Evolutionary conservation across 2,888 invertebrate genomes (phyloP).

Genomic region (Iphiclides podalirius): DNA sequence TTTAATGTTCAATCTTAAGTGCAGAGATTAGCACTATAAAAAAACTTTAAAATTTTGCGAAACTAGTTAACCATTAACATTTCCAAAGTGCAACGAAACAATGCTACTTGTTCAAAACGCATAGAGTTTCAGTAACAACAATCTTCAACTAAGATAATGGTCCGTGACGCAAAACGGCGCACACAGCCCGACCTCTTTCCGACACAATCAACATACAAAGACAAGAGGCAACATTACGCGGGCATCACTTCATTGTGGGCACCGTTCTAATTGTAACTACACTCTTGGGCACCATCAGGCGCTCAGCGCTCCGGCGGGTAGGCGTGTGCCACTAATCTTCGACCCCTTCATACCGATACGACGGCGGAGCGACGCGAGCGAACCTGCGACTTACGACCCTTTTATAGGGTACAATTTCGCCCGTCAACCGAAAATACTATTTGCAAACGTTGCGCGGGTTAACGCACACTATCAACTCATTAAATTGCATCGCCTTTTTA

Average conservation of each 20-base stretch:
- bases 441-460: conserved; percentile 77
- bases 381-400: conserved; percentile 35
- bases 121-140: conserved; percentile 23
- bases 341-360: conserved; percentile 76
- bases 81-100: conserved; percentile 6
- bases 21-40: too few species aligned
- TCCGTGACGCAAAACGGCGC: conserved; percentile 30
- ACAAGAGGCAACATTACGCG: conserved; percentile 74
- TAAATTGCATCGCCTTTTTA: conserved; percentile 81
- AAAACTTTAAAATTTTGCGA: too few species aligned
- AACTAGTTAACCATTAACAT: conserved; percentile 15
- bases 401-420: conserved; percentile 43
- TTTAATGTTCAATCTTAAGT: too few species aligned
- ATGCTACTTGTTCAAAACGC: conserved; percentile 20
- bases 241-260: conserved; percentile 79
- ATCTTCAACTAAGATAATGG: conserved; percentile 12
- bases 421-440: conserved; percentile 41
- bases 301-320: conserved; percentile 77
- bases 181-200: conserved; percentile 52
- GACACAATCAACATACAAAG: conserved; percentile 78
- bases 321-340: conserved; percentile 80
- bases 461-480: conserved; percentile 80
- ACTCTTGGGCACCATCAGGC: conserved; percentile 77
- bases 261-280: conserved; percentile 80
- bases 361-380: conserved; percentile 36